Conservation (phyloP, 35 echinoderm and acorn worm genomes). For the Anneissia japonica region DNA sequence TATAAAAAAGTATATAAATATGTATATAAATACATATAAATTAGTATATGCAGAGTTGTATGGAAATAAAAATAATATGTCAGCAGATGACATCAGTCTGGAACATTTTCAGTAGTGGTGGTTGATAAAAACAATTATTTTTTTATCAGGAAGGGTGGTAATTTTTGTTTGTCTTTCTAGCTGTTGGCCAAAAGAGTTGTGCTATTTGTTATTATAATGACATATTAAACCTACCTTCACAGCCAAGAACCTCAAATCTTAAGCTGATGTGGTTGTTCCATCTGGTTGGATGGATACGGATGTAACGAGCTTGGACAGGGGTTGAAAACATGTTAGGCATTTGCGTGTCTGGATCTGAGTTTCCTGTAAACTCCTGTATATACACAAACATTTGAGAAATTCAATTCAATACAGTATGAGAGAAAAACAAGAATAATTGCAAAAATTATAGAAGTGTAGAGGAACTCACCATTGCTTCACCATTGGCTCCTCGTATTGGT, state of each 20-base stretch:
- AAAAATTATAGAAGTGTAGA: neutral
- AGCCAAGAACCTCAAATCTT: constrained; percentile 26
- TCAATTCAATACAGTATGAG: neutral
- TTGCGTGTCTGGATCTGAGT: neutral
- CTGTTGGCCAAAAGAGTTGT: too few relatives aligned
- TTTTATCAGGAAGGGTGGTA: too few relatives aligned
- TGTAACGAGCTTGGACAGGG: constrained; percentile 24
- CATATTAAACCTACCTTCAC: neutral
- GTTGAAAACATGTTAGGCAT: neutral
- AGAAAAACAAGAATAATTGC: neutral
- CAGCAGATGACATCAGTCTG: too few relatives aligned
- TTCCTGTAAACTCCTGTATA: constrained; percentile 3
- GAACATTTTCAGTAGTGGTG: too few relatives aligned
- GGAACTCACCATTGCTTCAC: neutral
- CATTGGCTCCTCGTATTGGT: neutral
- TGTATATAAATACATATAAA: too few relatives aligned
- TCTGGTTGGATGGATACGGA: constrained; percentile 11
- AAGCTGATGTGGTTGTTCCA: constrained; percentile 38
- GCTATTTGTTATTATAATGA: too few relatives aligned
- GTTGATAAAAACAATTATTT: too few relatives aligned
- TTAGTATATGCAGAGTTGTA: too few relatives aligned
- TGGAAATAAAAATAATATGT: too few relatives aligned
- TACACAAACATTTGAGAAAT: neutral
- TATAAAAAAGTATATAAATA: too few relatives aligned
- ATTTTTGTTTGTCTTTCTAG: too few relatives aligned